Base-by-base conservation (phyloP, 2,888 invertebrate genomes). In the Synanthedon formicaeformis region DNA sequence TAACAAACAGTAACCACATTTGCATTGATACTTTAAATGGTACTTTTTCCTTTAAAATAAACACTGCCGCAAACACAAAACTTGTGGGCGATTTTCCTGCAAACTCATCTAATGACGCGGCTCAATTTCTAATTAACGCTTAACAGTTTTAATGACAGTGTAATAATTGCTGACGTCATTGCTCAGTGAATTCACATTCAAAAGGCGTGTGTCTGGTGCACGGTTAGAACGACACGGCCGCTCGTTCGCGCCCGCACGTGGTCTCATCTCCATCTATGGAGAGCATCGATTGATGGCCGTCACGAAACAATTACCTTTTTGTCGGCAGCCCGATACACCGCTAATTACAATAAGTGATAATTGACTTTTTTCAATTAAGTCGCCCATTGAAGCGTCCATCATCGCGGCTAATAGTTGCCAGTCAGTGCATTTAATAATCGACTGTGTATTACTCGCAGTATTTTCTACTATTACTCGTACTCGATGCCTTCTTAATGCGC, bases 311-410 rank as follows among this genome's bases (percentile, higher is more conserved):
- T 87, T 81, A 82, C 70, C 71, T 83, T 82, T 84, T 81, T 81
- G 83, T 79, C 74, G 75, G 75, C 71, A 64, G 66, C 69, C 62
- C 71, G 75, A 76, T 79, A 80, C 75, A 76, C 72, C 75, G 77
- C 84, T 84, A 85, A 85, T 85, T 82, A 84, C 80, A 80, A 81
- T 83, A 82, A 80, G 79, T 83, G 81, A 81, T 82, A 81, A 81
- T 84, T 81, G 78, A 75, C 70, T 79, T 80, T 81, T 52, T 84
- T 82, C 82, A 83, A 84, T 84, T 82, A 81, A 72, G 72, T 69
- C 79, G 70, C 75, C 78, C 81, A 83, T 86, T 83, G 73, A 82
- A 62, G 73, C 77, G 83, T 84, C 84, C 60, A 78, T 81, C 83
- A 81, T 65, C 67, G 67, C 69, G 63, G 69, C 71, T 74, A 75